Percentiles rank a stretch among this genome's conserved stretches.
Evolutionary conservation across 2,113 vertebrate genomes (phyloP).

Genomic region (Thunnus thynnus): DNA sequence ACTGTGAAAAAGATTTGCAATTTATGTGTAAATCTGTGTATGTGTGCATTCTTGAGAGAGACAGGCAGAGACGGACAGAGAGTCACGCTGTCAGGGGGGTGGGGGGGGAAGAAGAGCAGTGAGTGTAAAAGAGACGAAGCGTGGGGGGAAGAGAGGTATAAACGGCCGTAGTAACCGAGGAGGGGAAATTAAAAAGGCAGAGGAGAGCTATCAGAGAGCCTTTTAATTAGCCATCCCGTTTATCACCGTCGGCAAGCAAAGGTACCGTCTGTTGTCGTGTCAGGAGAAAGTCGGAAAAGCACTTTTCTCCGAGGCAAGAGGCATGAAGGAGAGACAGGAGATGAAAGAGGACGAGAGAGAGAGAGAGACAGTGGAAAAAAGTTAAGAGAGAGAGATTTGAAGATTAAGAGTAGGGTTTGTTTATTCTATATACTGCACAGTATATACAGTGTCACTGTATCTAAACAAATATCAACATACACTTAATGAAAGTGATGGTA

Average conservation of each 20-base stretch:
- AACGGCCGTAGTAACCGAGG: constrained; percentile 64
- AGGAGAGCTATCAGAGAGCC: constrained; percentile 73
- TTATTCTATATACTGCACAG: background rate
- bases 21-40: background rate
- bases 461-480: background rate
- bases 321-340: constrained; percentile 34
- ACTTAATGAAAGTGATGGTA: background rate
- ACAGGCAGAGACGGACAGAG: background rate
- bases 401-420: background rate
- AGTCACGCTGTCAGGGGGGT: background rate
- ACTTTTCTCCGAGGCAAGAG: constrained; percentile 38
- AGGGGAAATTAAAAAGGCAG: constrained; percentile 79
- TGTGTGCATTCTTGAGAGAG: background rate
- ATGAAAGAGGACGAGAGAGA: constrained; percentile 29
- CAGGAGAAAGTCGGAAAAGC: constrained; percentile 45
- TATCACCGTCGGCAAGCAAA: constrained; percentile 68
- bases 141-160: constrained; percentile 10
- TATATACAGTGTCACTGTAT: background rate
- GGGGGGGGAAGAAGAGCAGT: background rate
- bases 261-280: constrained; percentile 67
- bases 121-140: constrained; percentile 24
- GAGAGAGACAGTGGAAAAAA: background rate
- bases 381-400: constrained; percentile 3
- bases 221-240: constrained; percentile 81
- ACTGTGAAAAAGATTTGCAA: background rate